Conservation (phyloP, 2,797 vertebrate species). For the Microctenopoma stevenorrisi region DNA sequence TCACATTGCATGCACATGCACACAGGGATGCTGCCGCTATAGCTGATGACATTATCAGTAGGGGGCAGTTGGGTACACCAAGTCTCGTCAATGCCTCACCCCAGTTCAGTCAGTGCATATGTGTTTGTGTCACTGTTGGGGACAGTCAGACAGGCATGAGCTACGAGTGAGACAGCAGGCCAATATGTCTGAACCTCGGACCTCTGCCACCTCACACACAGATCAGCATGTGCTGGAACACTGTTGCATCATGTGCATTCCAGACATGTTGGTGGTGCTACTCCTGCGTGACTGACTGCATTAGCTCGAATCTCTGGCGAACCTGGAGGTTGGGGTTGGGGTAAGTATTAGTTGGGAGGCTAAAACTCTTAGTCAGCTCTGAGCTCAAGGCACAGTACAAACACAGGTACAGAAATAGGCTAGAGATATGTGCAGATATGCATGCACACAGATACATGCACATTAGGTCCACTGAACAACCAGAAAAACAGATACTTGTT, state of each 20-base stretch:
- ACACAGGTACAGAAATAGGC: conserved; percentile 7
- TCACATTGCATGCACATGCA: conserved; percentile 3
- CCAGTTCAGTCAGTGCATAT: conserved; percentile 26
- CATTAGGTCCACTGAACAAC: neutral
- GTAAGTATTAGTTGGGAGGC: conserved; percentile 46
- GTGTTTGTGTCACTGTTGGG: conserved; percentile 2
- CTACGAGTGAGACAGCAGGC: conserved; percentile 39
- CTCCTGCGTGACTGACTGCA: conserved; percentile 69
- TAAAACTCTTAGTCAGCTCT: conserved; percentile 57
- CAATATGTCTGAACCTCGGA: conserved; percentile 73
- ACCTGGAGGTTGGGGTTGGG: conserved; percentile 24
- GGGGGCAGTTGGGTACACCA: conserved; percentile 58
- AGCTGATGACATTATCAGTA: conserved; percentile 58
- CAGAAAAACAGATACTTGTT: neutral
- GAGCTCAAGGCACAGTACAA: conserved; percentile 67
- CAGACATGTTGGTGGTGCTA: conserved; percentile 59
- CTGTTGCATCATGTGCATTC: conserved; percentile 75
- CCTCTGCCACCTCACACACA: conserved; percentile 72
- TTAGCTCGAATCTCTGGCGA: conserved; percentile 54
- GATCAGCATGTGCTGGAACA: conserved; percentile 82
- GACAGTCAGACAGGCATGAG: conserved; percentile 37
- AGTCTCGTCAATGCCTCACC: conserved; percentile 33
- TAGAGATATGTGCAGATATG: neutral
- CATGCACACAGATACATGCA: neutral
- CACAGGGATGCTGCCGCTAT: conserved; percentile 19